These are phyloP conservation scores for Eugnorisma glareosa DNA, from an alignment of 2,888 invertebrate species.

Conservation along the genomic window DNA sequence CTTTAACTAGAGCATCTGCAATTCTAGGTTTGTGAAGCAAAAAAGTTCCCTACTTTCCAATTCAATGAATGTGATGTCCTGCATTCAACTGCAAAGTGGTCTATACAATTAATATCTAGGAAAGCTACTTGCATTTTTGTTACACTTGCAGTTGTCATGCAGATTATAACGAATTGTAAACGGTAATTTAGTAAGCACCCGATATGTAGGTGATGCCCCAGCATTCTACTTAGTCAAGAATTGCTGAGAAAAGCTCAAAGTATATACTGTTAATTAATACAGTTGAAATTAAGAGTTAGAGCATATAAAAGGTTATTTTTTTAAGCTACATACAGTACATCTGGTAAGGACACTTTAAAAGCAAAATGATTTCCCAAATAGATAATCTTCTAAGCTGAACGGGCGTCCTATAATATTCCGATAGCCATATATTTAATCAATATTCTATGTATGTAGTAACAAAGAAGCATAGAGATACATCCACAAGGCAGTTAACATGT, in stretches of 20 bases:
- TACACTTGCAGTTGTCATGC: neutral
- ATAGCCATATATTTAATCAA: constrained; percentile 7
- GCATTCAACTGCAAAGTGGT: neutral
- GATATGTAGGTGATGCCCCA: neutral
- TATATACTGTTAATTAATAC: neutral
- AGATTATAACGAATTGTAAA: constrained; percentile 2
- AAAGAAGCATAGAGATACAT: neutral
- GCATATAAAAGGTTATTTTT: neutral
- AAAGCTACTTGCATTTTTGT: neutral
- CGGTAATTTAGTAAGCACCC: neutral
- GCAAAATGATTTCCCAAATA: neutral
- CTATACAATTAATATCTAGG: neutral
- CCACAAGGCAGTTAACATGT: constrained; percentile 11
- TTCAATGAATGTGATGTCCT: constrained; percentile 6
- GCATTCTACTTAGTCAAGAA: neutral
- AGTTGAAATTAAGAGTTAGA: neutral
- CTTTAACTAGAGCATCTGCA: neutral
- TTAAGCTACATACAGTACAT: neutral
- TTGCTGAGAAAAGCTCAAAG: neutral
- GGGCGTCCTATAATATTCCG: neutral
- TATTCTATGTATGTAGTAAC: neutral
- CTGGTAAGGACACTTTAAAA: neutral
- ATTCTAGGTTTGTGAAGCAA: neutral
- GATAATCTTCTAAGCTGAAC: neutral
- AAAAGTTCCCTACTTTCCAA: constrained; percentile 8